Base-by-base conservation (phyloP, 2,888 invertebrate genomes). In the Tetramorium bicarinatum region DNA sequence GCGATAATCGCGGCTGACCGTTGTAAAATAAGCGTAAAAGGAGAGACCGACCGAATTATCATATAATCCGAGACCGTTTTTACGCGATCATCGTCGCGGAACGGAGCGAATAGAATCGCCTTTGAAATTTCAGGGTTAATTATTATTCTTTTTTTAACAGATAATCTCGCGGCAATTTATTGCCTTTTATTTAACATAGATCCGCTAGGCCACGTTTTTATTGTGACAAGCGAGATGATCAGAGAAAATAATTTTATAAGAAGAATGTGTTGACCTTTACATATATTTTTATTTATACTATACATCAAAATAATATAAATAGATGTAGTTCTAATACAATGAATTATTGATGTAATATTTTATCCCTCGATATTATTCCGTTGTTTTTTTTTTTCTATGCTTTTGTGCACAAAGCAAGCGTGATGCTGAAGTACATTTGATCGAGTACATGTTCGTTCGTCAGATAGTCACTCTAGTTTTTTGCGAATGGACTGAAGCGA, bases 1-100 rank as follows among this genome's bases (percentile, higher is more conserved):
- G 82, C 82, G 66, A 82, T 82, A 76, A 77, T 82, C 82, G 82
- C 66, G 25, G 15, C 56, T 76, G 71, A 47, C 59, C 79, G 71
- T 82, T 66, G 75, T 66, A 66, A 82, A 54, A 59, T 38, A 38
- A 62, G 54, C 44, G 76, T 66, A 76, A 76, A 76, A 75, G 54
- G 54, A 64, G 77, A 59, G 56, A 82, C 56, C 66, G 82, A 2
- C 66, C 66, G 75, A 82, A 75, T 80, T 80, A 56, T 44, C 54
- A 44, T 56, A 41, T 67, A 56, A 72, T 72, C 72, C 59, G 47
- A 25, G 38, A 47, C 64, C 79, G 25, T 80, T 71, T 71, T 71
- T 59, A 59, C 56, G 79, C 47, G 59, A 21, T 69, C 15, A 56
- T 67, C 67, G 67, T 77, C 44, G 62, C 64, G 49, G 25, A 61